Evolutionary conservation across 2,888 invertebrate genomes (phyloP), one percentile per base, ranked within the genome.

Genomic region (Ditula angustiorana): DNA sequence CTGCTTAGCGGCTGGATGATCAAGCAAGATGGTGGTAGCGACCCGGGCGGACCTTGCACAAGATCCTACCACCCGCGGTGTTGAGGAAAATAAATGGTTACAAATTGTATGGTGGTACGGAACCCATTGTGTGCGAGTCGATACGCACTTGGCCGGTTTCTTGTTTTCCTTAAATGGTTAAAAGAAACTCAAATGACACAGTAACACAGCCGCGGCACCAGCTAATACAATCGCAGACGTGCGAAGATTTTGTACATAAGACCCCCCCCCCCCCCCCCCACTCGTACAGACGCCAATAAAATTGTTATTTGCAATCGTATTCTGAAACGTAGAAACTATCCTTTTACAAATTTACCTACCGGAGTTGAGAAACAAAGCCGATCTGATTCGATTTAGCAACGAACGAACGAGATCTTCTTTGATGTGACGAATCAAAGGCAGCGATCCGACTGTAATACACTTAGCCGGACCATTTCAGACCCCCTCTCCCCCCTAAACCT

Each of bases 391-490:
- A 91, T 91, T 91, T 88, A 85, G 85, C 81, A 81, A 72, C 80
- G 87, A 87, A 84, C 83, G 87, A 87, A 85, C 85, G 80, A 79
- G 86, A 87, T 88, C 90, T 88, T 89, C 92, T 92, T 92, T 92
- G 92, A 92, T 92, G 92, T 91, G 88, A 90, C 90, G 88, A 92
- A 92, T 90, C 92, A 90, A 90, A 91, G 90, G 91, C 90, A 92
- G 83, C 88, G 90, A 91, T 90, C 90, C 90, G 84, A 77, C 85
- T 85, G 89, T 92, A 92, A 92, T 90, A 90, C 88, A 92, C 87
- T 92, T 92, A 92, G 88, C 86, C 81, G 88, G 88, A 83, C 88
- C 88, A 88, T 91, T 90, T 88, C 88, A 82, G 75, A 74, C 77
- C 75, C 81, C 1, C 37, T 35, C 61, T 59, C 61, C 66, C 55